phyloP scores from a whole-genome alignment of 1,140 invertebrate genomes.

The Neotoxoptera formosana region DNA sequence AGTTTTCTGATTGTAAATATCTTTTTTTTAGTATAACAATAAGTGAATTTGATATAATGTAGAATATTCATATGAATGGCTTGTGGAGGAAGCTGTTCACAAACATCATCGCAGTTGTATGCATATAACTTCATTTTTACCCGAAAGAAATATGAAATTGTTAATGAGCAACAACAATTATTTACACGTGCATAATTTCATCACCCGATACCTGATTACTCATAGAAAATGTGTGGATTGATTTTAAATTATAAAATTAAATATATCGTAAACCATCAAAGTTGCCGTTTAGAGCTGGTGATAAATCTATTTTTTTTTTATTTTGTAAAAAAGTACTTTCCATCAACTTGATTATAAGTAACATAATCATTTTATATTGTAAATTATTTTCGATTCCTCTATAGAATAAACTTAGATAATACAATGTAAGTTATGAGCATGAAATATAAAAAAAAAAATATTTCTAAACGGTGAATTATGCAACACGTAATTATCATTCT shows the following conservation, averaged over 20 bases:
- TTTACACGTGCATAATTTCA: neutral
- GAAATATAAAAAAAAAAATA: neutral
- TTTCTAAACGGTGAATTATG: neutral
- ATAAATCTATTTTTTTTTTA: neutral
- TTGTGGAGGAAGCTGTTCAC: too few relatives aligned
- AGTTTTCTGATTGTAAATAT: too few relatives aligned
- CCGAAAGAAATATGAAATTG: neutral
- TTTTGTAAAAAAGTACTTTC: neutral
- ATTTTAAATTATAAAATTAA: neutral
- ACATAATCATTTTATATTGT: neutral
- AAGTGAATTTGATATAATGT: too few relatives aligned
- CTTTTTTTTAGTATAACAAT: too few relatives aligned
- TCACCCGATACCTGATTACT: neutral
- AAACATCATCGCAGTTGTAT: too few relatives aligned
- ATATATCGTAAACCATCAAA: neutral
- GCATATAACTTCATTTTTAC: too few relatives aligned
- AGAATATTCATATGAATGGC: too few relatives aligned
- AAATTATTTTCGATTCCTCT: neutral
- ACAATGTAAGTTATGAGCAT: neutral
- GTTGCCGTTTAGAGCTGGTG: neutral
- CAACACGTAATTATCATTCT: neutral
- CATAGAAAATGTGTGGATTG: neutral
- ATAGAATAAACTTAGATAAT: neutral
- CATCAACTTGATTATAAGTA: neutral
- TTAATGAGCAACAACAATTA: neutral